A percentile compares a stretch with the other conserved stretches of the same genome.
phyloP scores from a whole-genome alignment of 92 coral and sea anemone genomes.

The Galaxea fascicularis region DNA sequence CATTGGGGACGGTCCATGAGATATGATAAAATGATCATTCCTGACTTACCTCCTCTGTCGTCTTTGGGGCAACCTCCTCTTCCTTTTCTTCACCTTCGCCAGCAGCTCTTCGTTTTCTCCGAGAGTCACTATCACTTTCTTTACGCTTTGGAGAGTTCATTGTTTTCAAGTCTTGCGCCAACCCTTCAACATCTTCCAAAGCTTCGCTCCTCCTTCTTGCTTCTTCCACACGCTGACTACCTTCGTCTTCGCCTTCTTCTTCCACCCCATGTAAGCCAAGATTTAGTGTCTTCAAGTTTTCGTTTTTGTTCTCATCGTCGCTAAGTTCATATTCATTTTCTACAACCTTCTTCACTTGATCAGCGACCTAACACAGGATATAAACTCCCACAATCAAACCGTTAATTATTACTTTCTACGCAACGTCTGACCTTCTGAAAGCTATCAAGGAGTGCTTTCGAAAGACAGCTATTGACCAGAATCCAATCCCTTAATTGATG shows the following conservation, averaged over 20 bases:
- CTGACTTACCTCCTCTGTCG: conserved; percentile 43
- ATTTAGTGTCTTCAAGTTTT: background rate
- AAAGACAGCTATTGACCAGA: too few relatives aligned
- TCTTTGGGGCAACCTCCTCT: conserved; percentile 38
- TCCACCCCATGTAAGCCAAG: background rate
- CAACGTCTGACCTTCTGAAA: too few relatives aligned
- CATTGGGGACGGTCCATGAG: background rate
- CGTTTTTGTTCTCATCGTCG: background rate
- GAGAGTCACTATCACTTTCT: background rate
- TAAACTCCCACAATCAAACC: too few relatives aligned
- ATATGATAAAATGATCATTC: too few relatives aligned
- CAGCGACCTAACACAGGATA: background rate
- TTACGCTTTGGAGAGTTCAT: background rate
- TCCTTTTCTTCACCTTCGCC: background rate
- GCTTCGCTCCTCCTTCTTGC: background rate
- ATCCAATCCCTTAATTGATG: too few relatives aligned
- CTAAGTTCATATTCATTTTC: background rate
- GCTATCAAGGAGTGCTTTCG: too few relatives aligned
- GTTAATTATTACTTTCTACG: too few relatives aligned
- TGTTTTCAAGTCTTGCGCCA: background rate
- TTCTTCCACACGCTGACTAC: background rate
- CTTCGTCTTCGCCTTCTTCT: background rate
- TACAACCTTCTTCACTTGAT: background rate
- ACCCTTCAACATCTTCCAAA: background rate
- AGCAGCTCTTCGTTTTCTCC: conserved; percentile 47